Evolutionary conservation across 2,888 invertebrate species (phyloP), one percentile per base, ranked within the genome.

Genomic region (Andrena chrysosceles): DNA sequence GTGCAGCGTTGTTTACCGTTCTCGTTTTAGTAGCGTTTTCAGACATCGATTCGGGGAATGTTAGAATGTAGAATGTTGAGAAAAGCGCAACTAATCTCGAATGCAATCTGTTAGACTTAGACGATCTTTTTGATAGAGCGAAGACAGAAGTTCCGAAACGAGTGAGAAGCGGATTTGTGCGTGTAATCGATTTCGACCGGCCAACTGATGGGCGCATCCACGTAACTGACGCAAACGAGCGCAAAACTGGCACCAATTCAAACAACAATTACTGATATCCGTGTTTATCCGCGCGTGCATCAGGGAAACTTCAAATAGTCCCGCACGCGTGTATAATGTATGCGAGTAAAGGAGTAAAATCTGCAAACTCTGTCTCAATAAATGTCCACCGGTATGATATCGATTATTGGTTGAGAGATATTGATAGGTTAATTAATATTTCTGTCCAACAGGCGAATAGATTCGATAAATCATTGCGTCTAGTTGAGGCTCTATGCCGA

Each of bases 181-280:
- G 69, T 64, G 77, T 64, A 79, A 85, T 86, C 77, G 87, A 83
- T 86, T 85, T 60, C 49, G 71, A 80, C 26, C 56, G 52, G 56
- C 48, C 42, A 29, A 31, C 60, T 29, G 71, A 76, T 69, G 83
- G 75, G 54, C 71, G 81, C 77, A 56, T 77, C 77, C 70, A 49
- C 56, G 48, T 60, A 56, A 75, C 63, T 73, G 82, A 77, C 77
- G 49, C 7, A 77, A 87, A 85, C 73, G 78, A 72, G 80, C 67
- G 20, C 49, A 52, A 76, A 78, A 77, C 83, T 90, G 89, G 85
- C 88, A 90, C 59, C 60, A 77, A 78, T 88, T 89, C 89, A 90
- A 88, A 73, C 80, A 84, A 89, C 85, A 89, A 86, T 90, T 83
- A 87, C 82, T 86, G 86, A 90, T 84, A 86, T 83, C 75, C 79